These are phyloP conservation scores for Hymenochirus boettgeri DNA, from an alignment of 2,113 vertebrate genomes.

Conservation along the genomic window DNA sequence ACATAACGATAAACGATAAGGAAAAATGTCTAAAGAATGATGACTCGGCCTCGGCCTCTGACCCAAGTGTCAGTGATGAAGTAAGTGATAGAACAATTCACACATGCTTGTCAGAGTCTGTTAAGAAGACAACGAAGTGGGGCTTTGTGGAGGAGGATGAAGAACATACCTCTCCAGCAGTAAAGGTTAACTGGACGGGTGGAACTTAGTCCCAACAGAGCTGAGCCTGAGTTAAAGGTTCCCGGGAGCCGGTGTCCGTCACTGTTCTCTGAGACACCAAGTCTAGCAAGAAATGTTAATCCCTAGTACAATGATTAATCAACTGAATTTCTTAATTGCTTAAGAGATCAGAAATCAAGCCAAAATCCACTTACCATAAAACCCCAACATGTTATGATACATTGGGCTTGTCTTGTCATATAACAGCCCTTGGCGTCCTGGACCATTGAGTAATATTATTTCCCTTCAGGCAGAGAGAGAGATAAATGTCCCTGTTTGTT, in stretches of 20 bases:
- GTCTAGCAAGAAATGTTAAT: too few relatives aligned
- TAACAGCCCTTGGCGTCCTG: background rate
- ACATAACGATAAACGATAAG: slow-evolving; percentile 9
- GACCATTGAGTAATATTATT: background rate
- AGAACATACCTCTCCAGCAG: slow-evolving; percentile 14
- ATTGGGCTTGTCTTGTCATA: background rate
- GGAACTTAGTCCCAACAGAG: slow-evolving; percentile 1
- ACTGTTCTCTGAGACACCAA: slow-evolving; percentile 11
- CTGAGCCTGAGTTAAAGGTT: background rate
- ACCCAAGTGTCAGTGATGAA: slow-evolving; percentile 25
- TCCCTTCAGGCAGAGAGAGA: background rate
- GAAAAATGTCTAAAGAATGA: background rate
- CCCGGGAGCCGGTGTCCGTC: slow-evolving; percentile 6
- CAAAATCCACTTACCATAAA: too few relatives aligned
- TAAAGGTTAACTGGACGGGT: background rate
- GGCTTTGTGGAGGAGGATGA: slow-evolving; percentile 8
- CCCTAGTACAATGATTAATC: too few relatives aligned
- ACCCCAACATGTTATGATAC: background rate
- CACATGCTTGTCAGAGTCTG: slow-evolving; percentile 2
- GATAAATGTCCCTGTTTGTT: background rate
- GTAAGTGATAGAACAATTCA: background rate
- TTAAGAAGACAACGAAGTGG: background rate
- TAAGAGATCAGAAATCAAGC: too few relatives aligned
- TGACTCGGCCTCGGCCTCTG: slow-evolving; percentile 9
- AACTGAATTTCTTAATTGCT: too few relatives aligned